Evolutionary conservation across 2,113 vertebrate genomes (phyloP), one percentile per base, ranked within the genome.

Genomic region (Ranitomeya imitator): DNA sequence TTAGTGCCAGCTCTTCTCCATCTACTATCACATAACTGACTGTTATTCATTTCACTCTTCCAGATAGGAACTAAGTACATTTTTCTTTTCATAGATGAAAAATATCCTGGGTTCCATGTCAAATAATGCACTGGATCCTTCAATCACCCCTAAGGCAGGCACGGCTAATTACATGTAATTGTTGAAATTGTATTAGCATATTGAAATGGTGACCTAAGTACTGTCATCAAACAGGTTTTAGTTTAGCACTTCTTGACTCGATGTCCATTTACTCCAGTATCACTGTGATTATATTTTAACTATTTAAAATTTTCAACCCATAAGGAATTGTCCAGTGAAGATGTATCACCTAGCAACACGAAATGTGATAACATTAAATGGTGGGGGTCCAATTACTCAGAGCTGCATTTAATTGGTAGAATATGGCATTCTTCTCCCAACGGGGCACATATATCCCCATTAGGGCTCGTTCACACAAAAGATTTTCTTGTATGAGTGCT

Each of bases 151-250:
- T 45, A 26, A 18, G 60, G 59, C 79, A 37, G 60, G 45, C 79
- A 31, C 79, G 65, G 31, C 79, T 82, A 63, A 82, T 82, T 82
- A 82, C 31, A 63, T 82, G 79, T 82, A 37, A 82, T 82, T 82
- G 57, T 80, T 55, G 55, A 55, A n/a, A 57, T 31, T 80, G 23
- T 23, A 80, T 74, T 74, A 74, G 71, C 71, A 74, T 74, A 74
- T 51, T 74, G 31, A 45, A 74, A 74, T 74, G 31, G 31, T 74
- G 71, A 74, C 71, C 71, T 74, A 74, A 37, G 18, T 73, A 74
- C 8, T 74, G 15, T 37, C 14, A 74, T 74, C 71, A 45, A 3
- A 8, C 1, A 45, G 31, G 31, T 37, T 74, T 18, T 74, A 74
- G 31, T 80, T 59, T 80, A 60, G 78, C 60, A n/a, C 78, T 60